Evolutionary conservation across 64 coral and sea anemone species (phyloP).

Genomic region (Actinia equina): DNA sequence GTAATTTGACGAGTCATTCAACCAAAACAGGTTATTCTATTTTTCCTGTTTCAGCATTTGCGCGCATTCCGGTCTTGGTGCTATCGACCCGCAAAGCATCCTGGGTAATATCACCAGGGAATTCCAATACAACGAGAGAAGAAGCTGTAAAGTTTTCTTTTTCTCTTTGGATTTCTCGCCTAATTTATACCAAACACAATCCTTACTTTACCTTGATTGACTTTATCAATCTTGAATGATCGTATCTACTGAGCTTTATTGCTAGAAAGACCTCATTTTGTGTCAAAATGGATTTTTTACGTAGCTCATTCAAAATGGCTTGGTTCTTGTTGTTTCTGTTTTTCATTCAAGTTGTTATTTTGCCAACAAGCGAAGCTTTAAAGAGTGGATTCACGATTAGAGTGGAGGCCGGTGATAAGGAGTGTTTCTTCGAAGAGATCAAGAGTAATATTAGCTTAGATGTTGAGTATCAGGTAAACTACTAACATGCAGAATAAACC

Average conservation of each 20-base stretch:
- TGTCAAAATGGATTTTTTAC: background rate
- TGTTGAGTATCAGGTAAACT: slow-evolving; percentile 60
- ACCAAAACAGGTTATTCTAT: background rate
- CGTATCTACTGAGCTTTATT: background rate
- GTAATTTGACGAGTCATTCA: too few species aligned
- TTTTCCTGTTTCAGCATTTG: background rate
- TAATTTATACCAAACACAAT: background rate
- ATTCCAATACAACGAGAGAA: background rate
- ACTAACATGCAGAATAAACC: background rate
- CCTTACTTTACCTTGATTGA: background rate
- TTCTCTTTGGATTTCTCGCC: background rate
- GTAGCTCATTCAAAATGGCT: background rate
- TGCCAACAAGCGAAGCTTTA: slow-evolving; percentile 26
- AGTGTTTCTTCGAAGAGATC: slow-evolving; percentile 56
- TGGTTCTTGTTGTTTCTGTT: background rate
- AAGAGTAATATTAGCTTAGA: slow-evolving; percentile 40
- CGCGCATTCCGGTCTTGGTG: background rate
- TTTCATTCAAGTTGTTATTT: background rate
- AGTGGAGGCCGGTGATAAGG: slow-evolving; percentile 37
- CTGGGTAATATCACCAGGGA: slow-evolving; percentile 8
- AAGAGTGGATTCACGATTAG: slow-evolving; percentile 45
- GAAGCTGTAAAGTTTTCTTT: background rate
- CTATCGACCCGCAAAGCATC: background rate
- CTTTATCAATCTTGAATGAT: background rate
- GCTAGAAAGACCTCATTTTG: background rate